Base-by-base conservation (phyloP, 2,888 invertebrate genomes). In the Aricia artaxerxes region DNA sequence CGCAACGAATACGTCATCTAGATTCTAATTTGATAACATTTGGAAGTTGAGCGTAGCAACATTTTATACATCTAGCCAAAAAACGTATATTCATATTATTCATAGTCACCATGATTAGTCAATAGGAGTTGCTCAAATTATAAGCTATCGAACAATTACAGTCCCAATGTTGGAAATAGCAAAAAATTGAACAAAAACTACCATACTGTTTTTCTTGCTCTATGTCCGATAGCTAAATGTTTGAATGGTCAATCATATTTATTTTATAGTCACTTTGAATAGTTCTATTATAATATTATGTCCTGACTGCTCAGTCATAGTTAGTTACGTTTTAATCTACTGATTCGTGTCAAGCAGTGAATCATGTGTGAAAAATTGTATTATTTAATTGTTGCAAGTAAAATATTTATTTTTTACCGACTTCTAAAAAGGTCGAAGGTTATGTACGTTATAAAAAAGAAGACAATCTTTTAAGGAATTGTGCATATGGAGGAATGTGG, bases 221-320 rank as follows among this genome's bases (percentile, higher is more conserved):
- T 78, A 40, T 78, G 78, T 6, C 73, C 24, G 40, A 60, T 24
- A 69, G 7, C 57, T 57, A 60, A 57, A 38, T 38, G 73, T 78
- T 78, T 78, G 73, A 78, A 78, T 78, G 73, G 40, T 57, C 78
- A 73, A 78, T 78, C 60, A 73, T 78, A 73, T 73, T 78, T 60
- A 73, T 73, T 78, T 78, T 73, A 78, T 78, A 53, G 78, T 24
- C 60, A 24, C 73, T 44, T 78, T 73, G 40, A 53, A 38, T 38
- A 73, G 57, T 24, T 60, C 73, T 60, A 78, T 72, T 73, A 11
- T 57, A 53, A 73, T 7, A 16, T 38, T 44, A 24, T 60, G 40
- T 31, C 2, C n/a, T 38, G 40, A 73, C n/a, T 40, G 11, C 31
- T 76, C 69, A 35, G 24, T 6, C 7, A 44, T 31, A 49, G 24